These are phyloP conservation scores for Aphelinus certus DNA, from an alignment of 1,140 invertebrate genomes.

Conservation along the genomic window DNA sequence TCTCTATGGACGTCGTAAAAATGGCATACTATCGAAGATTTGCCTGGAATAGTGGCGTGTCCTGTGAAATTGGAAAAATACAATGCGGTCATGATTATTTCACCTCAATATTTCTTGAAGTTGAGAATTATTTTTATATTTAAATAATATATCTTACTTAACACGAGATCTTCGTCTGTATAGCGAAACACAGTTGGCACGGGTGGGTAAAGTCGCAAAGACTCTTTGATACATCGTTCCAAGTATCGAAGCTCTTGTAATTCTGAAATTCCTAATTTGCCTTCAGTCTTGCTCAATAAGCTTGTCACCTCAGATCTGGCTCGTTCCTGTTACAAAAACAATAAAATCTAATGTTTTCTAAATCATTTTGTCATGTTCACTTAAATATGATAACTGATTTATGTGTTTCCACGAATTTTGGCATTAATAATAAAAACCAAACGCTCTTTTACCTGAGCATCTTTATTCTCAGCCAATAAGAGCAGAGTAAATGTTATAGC, in stretches of 20 bases:
- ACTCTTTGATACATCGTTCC: constrained; percentile 74
- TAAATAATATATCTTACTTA: constrained; percentile 38
- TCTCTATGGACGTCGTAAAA: constrained; percentile 74
- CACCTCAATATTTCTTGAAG: not conserved
- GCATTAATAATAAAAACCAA: no score
- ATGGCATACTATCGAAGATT: constrained; percentile 61
- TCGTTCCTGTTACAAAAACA: constrained; percentile 30
- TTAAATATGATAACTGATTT: no score
- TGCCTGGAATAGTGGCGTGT: constrained; percentile 55
- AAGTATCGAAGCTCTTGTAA: constrained; percentile 61
- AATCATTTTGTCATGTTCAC: no score
- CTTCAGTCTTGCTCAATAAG: constrained; percentile 35
- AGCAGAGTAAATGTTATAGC: not conserved
- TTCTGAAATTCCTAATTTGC: constrained; percentile 37
- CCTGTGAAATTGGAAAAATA: constrained; percentile 40
- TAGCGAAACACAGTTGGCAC: constrained; percentile 68
- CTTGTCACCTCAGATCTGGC: constrained; percentile 44
- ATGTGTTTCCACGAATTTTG: no score
- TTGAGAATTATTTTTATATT: not conserved
- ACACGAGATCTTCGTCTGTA: constrained; percentile 59
- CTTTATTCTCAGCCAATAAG: not conserved
- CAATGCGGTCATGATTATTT: not conserved
- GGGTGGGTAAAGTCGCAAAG: constrained; percentile 69
- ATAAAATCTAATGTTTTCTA: no score
- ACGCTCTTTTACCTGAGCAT: no score